A percentile compares a stretch with the other conserved stretches of the same genome.
Conservation (phyloP, 2,888 invertebrate species). For the Brachyptera putata region DNA sequence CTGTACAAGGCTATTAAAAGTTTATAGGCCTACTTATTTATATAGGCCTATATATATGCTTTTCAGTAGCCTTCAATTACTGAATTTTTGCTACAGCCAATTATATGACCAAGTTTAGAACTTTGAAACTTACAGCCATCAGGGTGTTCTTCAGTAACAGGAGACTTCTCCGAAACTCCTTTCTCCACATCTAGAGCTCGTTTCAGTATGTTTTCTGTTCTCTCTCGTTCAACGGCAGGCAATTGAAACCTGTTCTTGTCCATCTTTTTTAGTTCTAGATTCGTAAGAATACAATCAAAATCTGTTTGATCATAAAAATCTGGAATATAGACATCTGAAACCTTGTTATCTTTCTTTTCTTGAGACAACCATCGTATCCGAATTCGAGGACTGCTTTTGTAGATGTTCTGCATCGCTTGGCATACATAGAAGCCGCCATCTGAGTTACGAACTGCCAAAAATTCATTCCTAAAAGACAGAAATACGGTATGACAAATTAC, state of each 20-base stretch:
- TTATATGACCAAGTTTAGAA: no score
- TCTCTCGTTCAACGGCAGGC: conserved; percentile 66
- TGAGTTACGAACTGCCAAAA: conserved; percentile 84
- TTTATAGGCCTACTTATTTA: no score
- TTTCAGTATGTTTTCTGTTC: conserved; percentile 78
- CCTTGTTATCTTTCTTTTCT: conserved; percentile 54
- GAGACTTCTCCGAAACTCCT: conserved; percentile 58
- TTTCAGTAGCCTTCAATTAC: no score
- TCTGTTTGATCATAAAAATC: conserved; percentile 87
- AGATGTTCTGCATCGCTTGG: conserved; percentile 86
- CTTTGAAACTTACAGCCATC: conserved; percentile 76
- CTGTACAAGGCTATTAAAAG: no score
- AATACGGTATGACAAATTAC: no score
- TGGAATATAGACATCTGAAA: conserved; percentile 72
- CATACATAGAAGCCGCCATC: conserved; percentile 86
- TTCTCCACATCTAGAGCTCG: conserved; percentile 79
- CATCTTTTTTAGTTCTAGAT: conserved; percentile 69
- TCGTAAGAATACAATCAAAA: conserved; percentile 85
- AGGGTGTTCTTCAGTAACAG: conserved; percentile 76
- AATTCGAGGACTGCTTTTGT: conserved; percentile 77
- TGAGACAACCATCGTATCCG: conserved; percentile 88
- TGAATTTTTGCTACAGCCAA: no score
- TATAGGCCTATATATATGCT: no score
- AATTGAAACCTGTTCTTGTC: conserved; percentile 68
- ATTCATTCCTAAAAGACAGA: conserved; percentile 65